Base-by-base conservation (phyloP, 2,113 vertebrate genomes). In the Catharus fuscescens region DNA sequence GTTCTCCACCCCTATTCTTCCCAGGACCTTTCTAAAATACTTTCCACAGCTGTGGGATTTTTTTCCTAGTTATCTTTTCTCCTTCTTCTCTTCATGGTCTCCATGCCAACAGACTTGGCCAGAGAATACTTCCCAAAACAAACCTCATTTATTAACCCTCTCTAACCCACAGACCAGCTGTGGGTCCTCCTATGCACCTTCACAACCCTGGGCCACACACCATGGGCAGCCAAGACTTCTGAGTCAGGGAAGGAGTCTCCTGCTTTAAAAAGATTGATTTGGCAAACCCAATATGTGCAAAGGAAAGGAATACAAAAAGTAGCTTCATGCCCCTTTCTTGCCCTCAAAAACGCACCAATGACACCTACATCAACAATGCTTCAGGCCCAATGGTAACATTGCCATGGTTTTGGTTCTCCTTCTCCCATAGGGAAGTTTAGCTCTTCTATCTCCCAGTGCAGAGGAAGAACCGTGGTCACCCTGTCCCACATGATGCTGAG, bases 191-290 rank as follows among this genome's bases (percentile, higher is more conserved):
- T 40, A 14, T 40, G 12, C 40, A 14, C 40, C 40, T 40, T 50
- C 59, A 40, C 48, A 52, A 26, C 21, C 34, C 14, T 32, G 34
- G 28, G 18, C 56, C 47, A 52, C 1, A 5, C 6, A 0, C 9
- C 29, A 34, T 0, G 0, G 38, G 29, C 59, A 74, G 52, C 25
- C 38, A 13, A 62, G 52, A 21, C 38, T 34, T 54, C 1, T 0
- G 48, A 32, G 45, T 21, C 23, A 62, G 38, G 32, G 45, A 83
- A 48, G 18, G 26, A 64, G 18, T 69, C 25, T 50, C 32, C 42
- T 34, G 24, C 47, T 73, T 54, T 64, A 70, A 79, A 76, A 7
- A 5, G 25, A 1, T 44, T 2, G 6, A 8, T 24, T 76, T 50
- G 48, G 53, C 50, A 84, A 89, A 29, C 7, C 44, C 87, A 93